phyloP scores from a whole-genome alignment of 2,113 vertebrate genomes.

The Egretta garzetta region DNA sequence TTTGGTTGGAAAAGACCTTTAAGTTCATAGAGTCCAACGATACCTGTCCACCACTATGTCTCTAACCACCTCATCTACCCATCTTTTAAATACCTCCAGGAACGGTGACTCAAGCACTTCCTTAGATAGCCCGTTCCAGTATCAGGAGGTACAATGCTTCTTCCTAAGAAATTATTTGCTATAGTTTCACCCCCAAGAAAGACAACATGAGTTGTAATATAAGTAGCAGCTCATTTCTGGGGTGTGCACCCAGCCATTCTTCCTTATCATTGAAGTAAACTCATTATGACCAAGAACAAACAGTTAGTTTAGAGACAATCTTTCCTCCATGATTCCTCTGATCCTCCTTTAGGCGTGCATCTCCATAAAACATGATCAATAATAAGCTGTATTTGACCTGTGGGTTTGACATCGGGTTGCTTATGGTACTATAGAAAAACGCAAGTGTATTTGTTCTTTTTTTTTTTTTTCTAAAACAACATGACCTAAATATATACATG shows the following conservation, averaged over 20 bases:
- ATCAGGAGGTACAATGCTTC: not conserved
- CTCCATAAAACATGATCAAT: not conserved
- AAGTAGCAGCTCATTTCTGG: not conserved
- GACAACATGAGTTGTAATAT: rapidly evolving
- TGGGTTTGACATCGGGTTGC: not conserved
- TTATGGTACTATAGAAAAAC: not conserved
- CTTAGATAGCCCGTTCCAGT: too few relatives aligned
- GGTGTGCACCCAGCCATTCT: not conserved
- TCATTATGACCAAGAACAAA: not conserved
- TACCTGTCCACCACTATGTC: too few relatives aligned
- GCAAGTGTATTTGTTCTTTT: not conserved
- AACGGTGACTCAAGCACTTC: too few relatives aligned
- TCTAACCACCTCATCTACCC: too few relatives aligned
- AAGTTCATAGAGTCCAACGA: too few relatives aligned
- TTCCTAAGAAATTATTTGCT: not conserved
- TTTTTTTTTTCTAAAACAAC: too few relatives aligned
- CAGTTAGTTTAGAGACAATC: not conserved
- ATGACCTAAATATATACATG: not conserved
- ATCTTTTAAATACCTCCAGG: too few relatives aligned
- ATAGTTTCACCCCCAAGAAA: not conserved
- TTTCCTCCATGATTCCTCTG: not conserved
- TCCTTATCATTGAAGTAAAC: not conserved
- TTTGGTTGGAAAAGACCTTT: too few relatives aligned
- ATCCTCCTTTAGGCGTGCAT: not conserved
- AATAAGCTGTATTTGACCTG: not conserved